A percentile compares a stretch with the other conserved stretches of the same genome.
These are phyloP conservation scores for Polyommatus iphigenia DNA, from an alignment of 2,888 invertebrate genomes.

Conservation along the genomic window DNA sequence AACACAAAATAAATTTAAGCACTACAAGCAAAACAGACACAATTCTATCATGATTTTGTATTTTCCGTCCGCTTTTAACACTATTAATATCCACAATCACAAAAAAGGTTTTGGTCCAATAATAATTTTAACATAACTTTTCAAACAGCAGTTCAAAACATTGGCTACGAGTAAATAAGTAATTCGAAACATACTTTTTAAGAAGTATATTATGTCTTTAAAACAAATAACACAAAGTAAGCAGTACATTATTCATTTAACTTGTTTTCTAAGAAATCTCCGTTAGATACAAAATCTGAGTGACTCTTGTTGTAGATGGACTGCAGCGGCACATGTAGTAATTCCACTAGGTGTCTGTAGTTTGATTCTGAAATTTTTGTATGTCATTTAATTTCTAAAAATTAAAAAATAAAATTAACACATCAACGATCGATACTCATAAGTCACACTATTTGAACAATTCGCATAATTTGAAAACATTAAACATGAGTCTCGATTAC, in stretches of 20 bases:
- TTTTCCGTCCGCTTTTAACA: not conserved
- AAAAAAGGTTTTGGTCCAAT: not conserved
- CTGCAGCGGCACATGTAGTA: constrained; percentile 93
- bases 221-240: constrained; percentile 33
- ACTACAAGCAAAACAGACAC: not conserved
- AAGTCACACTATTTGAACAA: no score
- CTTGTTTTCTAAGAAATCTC: constrained; percentile 54
- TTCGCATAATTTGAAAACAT: no score
- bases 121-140: not conserved
- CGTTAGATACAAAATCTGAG: constrained; percentile 57
- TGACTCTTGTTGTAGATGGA: constrained; percentile 85
- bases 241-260: constrained; percentile 11
- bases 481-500: no score
- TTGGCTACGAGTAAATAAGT: constrained; percentile 26
- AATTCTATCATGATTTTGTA: not conserved
- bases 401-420: no score
- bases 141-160: not conserved
- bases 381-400: no score
- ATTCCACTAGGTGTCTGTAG: constrained; percentile 90
- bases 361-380: constrained; percentile 83
- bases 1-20: not conserved
- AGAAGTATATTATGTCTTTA: constrained; percentile 10
- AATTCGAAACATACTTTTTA: constrained; percentile 33
- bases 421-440: no score
- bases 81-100: not conserved